phyloP scores from a whole-genome alignment of 2,888 invertebrate species.

The Cataglyphis cursor region DNA sequence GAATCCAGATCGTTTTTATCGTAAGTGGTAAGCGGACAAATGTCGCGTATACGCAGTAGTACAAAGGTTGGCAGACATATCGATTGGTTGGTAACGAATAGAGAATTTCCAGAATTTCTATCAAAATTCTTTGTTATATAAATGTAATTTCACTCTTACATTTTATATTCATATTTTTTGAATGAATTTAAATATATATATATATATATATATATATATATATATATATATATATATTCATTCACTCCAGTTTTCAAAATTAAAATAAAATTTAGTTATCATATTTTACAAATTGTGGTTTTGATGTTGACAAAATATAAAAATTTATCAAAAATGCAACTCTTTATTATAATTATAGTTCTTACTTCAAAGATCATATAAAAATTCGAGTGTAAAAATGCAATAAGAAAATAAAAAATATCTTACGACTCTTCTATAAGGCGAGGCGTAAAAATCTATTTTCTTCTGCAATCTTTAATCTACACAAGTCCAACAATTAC shows the following conservation, averaged over 20 bases:
- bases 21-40: background rate
- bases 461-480: background rate
- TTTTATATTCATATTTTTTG: background rate
- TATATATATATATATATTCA: no score
- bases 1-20: background rate
- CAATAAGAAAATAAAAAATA: conserved; percentile 8
- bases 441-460: background rate
- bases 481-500: background rate
- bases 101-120: no score
- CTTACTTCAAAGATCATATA: background rate
- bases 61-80: no score
- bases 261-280: background rate
- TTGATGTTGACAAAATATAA: background rate
- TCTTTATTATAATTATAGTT: background rate
- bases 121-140: no score
- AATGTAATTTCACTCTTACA: no score
- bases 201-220: no score
- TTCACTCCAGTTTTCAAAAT: background rate
- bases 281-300: background rate
- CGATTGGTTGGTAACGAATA: no score
- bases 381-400: background rate
- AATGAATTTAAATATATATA: background rate
- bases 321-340: background rate
- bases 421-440: background rate
- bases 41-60: background rate